Conservation (phyloP, 2,797 vertebrate species). For the Gymnopithys bicolor region DNA sequence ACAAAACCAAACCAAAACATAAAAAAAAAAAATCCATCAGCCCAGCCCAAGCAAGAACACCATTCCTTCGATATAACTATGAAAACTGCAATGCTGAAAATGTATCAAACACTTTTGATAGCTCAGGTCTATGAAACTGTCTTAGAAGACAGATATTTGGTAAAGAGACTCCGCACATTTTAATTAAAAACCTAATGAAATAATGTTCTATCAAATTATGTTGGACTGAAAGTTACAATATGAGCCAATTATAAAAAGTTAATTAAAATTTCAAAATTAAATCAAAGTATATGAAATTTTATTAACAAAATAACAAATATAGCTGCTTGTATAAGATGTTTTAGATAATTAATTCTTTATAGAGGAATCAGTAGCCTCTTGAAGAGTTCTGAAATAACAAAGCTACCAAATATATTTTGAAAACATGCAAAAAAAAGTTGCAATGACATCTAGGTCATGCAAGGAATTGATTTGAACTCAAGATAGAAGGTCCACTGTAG, state of each 20-base stretch:
- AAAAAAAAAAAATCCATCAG: not conserved
- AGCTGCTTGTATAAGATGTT: not conserved
- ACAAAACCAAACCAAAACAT: too few species aligned
- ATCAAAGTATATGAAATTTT: constrained; percentile 19
- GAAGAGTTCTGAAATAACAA: not conserved
- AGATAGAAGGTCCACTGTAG: not conserved
- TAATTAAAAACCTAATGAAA: constrained; percentile 26
- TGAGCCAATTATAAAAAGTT: constrained; percentile 5
- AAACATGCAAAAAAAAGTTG: not conserved
- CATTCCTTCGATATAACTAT: not conserved
- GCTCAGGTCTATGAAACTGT: not conserved
- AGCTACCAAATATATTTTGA: not conserved
- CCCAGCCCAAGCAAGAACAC: not conserved
- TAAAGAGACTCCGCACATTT: not conserved
- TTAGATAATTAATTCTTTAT: not conserved
- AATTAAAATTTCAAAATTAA: constrained; percentile 37
- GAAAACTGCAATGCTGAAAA: not conserved
- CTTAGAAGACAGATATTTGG: not conserved
- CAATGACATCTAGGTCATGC: not conserved
- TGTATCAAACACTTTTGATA: not conserved
- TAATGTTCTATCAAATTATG: not conserved
- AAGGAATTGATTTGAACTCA: not conserved
- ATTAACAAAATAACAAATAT: constrained; percentile 24
- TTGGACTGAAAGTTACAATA: not conserved
- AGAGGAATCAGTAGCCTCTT: not conserved